A percentile compares a stretch with the other conserved stretches of the same genome.
phyloP scores from a whole-genome alignment of 2,113 vertebrate genomes.

The Podarcis muralis region DNA sequence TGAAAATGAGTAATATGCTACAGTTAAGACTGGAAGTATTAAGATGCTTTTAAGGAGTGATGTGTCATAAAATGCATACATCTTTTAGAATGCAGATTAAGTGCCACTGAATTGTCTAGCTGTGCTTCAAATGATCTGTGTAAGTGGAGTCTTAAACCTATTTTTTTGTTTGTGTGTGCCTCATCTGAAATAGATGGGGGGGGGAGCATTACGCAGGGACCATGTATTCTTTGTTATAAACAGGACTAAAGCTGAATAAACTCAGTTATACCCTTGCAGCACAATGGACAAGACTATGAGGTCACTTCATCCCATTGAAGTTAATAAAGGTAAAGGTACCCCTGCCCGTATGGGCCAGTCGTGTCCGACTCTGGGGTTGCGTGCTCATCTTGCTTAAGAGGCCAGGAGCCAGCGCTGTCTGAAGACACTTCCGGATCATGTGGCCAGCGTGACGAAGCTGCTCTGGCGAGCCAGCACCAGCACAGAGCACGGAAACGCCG shows the following conservation, averaged over 20 bases:
- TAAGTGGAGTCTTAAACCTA: background rate
- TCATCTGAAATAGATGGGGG: background rate
- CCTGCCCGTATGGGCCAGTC: no score
- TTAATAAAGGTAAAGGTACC: no score
- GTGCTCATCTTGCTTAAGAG: no score
- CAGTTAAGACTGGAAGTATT: background rate
- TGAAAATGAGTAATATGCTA: background rate
- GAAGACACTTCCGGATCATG: no score
- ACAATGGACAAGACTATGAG: background rate
- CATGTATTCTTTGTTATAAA: background rate
- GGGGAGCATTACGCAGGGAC: background rate
- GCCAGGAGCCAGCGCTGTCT: no score
- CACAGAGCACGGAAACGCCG: no score
- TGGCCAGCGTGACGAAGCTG: no score
- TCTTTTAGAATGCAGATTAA: background rate
- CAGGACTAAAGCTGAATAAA: background rate
- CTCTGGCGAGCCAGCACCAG: no score
- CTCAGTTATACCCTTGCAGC: background rate
- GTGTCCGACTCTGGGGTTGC: no score
- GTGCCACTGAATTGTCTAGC: background rate
- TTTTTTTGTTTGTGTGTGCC: background rate
- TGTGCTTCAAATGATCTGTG: slow-evolving; percentile 1
- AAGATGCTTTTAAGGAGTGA: background rate
- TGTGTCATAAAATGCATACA: background rate
- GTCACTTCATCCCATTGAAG: background rate